phyloP scores from a whole-genome alignment of 2,797 vertebrate species.

The Myoxocephalus aenaeus region DNA sequence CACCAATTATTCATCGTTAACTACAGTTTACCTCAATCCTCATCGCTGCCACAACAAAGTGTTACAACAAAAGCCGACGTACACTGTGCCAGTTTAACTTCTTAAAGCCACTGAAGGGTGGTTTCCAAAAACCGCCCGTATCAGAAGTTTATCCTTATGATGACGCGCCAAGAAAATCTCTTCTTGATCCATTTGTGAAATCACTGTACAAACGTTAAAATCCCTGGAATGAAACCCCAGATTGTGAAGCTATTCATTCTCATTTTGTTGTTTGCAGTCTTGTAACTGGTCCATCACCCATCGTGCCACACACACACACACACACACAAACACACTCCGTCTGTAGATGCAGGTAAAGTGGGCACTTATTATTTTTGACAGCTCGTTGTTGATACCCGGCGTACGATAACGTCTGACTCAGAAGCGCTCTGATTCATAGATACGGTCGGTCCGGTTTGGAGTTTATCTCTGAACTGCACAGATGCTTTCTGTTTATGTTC shows the following conservation, averaged over 20 bases:
- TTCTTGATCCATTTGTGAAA: slow-evolving; percentile 7
- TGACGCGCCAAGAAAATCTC: background rate
- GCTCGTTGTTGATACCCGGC: background rate
- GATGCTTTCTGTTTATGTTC: background rate
- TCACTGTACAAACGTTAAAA: background rate
- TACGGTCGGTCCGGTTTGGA: background rate
- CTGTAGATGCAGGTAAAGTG: background rate
- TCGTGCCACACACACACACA: background rate
- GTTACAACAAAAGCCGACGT: slow-evolving; percentile 13
- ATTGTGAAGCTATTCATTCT: background rate
- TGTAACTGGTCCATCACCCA: background rate
- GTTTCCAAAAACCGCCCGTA: background rate
- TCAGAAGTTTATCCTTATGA: background rate
- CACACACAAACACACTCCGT: too few species aligned
- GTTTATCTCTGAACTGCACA: background rate
- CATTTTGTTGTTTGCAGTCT: background rate
- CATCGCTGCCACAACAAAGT: background rate
- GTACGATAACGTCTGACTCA: background rate
- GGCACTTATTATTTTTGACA: background rate
- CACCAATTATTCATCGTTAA: background rate
- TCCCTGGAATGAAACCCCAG: background rate
- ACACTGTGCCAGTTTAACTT: slow-evolving; percentile 2
- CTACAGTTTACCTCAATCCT: background rate
- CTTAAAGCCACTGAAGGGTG: slow-evolving; percentile 3
- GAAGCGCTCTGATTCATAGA: background rate